Evolutionary conservation across 2,797 vertebrate species (phyloP), one percentile per base, ranked within the genome.

Genomic region (Hephaestus fuliginosus): DNA sequence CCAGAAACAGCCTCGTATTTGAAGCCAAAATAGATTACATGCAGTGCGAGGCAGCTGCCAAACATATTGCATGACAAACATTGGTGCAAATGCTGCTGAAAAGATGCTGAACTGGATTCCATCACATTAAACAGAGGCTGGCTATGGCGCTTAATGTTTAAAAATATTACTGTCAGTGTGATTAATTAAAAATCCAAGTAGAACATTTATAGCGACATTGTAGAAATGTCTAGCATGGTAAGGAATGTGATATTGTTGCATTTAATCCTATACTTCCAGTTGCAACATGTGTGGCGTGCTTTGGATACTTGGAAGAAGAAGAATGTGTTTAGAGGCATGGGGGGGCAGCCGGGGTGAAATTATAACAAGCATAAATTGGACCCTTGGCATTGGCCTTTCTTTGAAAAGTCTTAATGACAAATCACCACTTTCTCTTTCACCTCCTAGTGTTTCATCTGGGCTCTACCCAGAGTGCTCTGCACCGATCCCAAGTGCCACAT

Each of bases 341-440:
- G 84, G 76, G 79, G 85, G 81, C 60, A 74, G 90, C 81, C 78
- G 68, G 80, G 79, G 80, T 80, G 78, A 81, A 89, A 84, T 91
- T 91, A 87, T 90, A 92, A 93, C 85, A 83, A 89, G 81, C 85
- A 86, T 90, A 87, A 93, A 95, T 92, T 94, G 91, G 92, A 91
- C 91, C 91, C 89, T 91, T 92, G 91, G 92, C 90, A 89, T 89
- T 77, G 84, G 84, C 78, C 86, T 89, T 91, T 91, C 91, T 94
- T 94, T 94, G 91, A 95, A 92, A 94, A 91, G 88, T 89, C 89
- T 82, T 94, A 94, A 95, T 95, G 95, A 95, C 93, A 95, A 95
- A 95, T 95, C 88, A 93, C 93, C 93, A 92, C 92, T 95, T 95
- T 94, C 91, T 86, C 83, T 93, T 92, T 91, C 90, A 92, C 90